Conservation (phyloP, 2,888 invertebrate genomes). For the Brenthis ino region DNA sequence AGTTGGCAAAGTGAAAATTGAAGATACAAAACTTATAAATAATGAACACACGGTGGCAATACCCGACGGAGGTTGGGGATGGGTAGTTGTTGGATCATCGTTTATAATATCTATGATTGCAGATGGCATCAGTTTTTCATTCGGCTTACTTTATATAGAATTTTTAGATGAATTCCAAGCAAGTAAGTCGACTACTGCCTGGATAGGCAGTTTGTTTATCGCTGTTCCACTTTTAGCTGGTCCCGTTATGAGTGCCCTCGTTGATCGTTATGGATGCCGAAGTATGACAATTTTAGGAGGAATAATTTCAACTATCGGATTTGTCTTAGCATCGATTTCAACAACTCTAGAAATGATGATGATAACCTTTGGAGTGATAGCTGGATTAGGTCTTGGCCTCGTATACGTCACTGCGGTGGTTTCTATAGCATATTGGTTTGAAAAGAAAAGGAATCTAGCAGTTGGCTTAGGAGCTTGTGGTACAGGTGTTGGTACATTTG, state of each 20-base stretch:
- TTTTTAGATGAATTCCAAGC: slow-evolving; percentile 90
- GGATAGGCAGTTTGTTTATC: slow-evolving; percentile 95
- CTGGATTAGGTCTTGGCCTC: slow-evolving; percentile 91
- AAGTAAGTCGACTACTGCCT: slow-evolving; percentile 92
- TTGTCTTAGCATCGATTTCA: slow-evolving; percentile 87
- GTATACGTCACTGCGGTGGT: slow-evolving; percentile 96
- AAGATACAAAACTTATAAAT: slow-evolving; percentile 42
- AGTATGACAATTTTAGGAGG: slow-evolving; percentile 90
- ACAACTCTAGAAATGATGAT: slow-evolving; percentile 90
- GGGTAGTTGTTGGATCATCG: slow-evolving; percentile 93
- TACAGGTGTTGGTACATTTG: slow-evolving; percentile 93
- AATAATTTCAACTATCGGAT: slow-evolving; percentile 87
- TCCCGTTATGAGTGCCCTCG: slow-evolving; percentile 91
- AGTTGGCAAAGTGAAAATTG: slow-evolving; percentile 47
- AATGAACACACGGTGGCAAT: slow-evolving; percentile 75
- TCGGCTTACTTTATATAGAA: slow-evolving; percentile 93
- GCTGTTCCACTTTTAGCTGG: slow-evolving; percentile 93
- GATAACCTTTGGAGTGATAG: slow-evolving; percentile 92
- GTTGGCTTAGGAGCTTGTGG: slow-evolving; percentile 94
- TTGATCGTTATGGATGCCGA: slow-evolving; percentile 92
- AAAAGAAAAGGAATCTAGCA: slow-evolving; percentile 92
- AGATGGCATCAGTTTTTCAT: slow-evolving; percentile 96
- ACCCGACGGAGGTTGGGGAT: slow-evolving; percentile 94
- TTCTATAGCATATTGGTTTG: slow-evolving; percentile 96
- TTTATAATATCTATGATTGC: slow-evolving; percentile 94